Evolutionary conservation across 2,113 vertebrate species (phyloP).

Genomic region (Ptilonorhynchus violaceus): DNA sequence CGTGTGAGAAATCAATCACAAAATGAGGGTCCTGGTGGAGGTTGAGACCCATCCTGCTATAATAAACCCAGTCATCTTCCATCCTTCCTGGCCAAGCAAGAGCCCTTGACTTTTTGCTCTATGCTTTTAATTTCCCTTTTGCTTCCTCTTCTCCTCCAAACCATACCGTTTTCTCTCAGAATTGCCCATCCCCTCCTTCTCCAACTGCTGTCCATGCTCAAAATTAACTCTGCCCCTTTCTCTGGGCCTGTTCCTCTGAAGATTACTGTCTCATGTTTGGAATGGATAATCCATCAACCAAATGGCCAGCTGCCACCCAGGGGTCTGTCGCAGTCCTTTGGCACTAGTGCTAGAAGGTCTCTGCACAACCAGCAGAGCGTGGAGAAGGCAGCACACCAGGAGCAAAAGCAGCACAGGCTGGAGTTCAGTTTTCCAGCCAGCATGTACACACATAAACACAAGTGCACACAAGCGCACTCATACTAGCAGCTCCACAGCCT

Average conservation of each 20-base stretch:
- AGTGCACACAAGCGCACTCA: neutral
- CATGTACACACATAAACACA: neutral
- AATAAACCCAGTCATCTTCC: neutral
- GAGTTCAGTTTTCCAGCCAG: neutral
- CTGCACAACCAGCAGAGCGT: accelerated
- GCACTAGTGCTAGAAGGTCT: neutral
- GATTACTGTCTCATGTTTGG: neutral
- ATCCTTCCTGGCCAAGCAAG: neutral
- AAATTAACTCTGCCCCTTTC: neutral
- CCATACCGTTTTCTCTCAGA: neutral
- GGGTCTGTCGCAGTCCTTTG: neutral
- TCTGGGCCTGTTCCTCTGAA: constrained; percentile 16
- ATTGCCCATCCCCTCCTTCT: neutral
- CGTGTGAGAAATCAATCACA: neutral
- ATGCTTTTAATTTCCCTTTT: neutral
- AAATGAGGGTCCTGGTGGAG: neutral
- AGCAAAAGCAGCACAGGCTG: neutral
- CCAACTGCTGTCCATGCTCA: neutral
- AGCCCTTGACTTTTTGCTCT: neutral
- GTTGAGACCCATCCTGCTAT: neutral
- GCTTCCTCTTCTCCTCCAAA: neutral
- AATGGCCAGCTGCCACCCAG: neutral
- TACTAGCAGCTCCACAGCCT: neutral
- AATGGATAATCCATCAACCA: constrained; percentile 26
- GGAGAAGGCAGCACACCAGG: accelerated